Evolutionary conservation across 1,140 invertebrate species (phyloP).

Genomic region (Goniozus legneri): DNA sequence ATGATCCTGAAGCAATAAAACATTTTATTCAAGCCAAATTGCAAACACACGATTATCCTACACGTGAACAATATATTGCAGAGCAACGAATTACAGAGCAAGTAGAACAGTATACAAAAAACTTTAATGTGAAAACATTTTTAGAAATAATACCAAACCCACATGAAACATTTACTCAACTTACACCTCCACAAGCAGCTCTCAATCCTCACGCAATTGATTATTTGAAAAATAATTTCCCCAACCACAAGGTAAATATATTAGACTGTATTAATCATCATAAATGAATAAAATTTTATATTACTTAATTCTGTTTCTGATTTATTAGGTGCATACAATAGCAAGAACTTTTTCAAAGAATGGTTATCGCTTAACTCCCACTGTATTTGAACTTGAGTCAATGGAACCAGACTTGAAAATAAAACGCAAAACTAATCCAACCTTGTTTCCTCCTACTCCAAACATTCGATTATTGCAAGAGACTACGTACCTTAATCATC

Average conservation of each 20-base stretch:
- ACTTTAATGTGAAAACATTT: constrained; percentile 55
- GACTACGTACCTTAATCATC: constrained; percentile 54
- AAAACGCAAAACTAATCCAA: constrained; percentile 8
- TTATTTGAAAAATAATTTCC: constrained; percentile 43
- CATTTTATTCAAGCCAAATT: constrained; percentile 41
- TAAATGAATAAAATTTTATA: too few species aligned
- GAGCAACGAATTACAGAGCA: constrained; percentile 39
- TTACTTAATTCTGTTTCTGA: too few species aligned
- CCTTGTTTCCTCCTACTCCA: constrained; percentile 20
- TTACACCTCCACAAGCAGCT: constrained; percentile 47
- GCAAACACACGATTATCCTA: constrained; percentile 55
- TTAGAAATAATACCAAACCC: constrained; percentile 59
- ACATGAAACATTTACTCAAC: constrained; percentile 48
- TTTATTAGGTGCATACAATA: too few species aligned
- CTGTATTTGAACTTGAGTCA: constrained; percentile 15
- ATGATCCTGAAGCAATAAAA: constrained; percentile 29
- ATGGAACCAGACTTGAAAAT: constrained; percentile 24
- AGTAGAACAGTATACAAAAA: constrained; percentile 42
- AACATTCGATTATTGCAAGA: constrained; percentile 52
- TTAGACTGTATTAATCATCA: too few species aligned
- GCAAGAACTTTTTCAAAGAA: constrained; percentile 1
- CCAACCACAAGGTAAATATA: constrained; percentile 27
- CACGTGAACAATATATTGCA: constrained; percentile 51
- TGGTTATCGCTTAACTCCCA: constrained; percentile 10
- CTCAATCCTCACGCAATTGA: constrained; percentile 25